A percentile compares a stretch with the other conserved stretches of the same genome.
phyloP scores from a whole-genome alignment of 2,113 vertebrate species.

The Vulpes vulpes region DNA sequence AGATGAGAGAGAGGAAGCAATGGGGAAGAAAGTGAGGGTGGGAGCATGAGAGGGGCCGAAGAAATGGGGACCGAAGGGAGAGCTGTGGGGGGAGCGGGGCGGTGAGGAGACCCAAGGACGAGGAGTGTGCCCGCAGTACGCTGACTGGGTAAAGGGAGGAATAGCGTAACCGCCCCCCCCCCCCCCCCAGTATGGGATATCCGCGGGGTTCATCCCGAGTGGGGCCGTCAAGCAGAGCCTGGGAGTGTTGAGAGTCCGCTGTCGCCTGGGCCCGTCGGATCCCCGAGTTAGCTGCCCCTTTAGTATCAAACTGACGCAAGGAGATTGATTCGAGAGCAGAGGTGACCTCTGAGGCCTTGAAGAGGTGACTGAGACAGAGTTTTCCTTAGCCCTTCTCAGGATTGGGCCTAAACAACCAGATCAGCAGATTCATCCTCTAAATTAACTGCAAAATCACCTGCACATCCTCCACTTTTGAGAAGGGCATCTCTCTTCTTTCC shows the following conservation, averaged over 20 bases:
- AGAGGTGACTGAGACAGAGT: not conserved
- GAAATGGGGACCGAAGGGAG: not conserved
- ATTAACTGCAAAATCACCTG: not conserved
- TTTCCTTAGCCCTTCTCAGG: not conserved
- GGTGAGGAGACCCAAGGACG: not conserved
- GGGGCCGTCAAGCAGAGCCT: not conserved
- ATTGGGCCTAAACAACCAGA: not conserved
- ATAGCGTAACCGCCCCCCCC: no score
- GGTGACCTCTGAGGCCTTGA: not conserved
- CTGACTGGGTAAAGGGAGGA: not conserved
- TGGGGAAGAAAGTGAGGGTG: not conserved
- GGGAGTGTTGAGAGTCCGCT: not conserved
- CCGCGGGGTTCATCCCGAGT: not conserved
- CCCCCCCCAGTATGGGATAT: not conserved
- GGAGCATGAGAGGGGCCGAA: not conserved
- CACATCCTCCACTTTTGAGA: not conserved
- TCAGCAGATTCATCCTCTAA: not conserved
- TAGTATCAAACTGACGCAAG: not conserved
- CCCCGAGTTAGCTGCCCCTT: not conserved
- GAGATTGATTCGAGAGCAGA: not conserved
- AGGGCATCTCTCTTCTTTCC: no score
- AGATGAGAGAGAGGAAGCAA: not conserved
- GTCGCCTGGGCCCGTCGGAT: not conserved
- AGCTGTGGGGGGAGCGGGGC: no score
- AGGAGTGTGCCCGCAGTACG: not conserved